Evolutionary conservation across 2,113 vertebrate species (phyloP).

Genomic region (Siphamia tubifer): DNA sequence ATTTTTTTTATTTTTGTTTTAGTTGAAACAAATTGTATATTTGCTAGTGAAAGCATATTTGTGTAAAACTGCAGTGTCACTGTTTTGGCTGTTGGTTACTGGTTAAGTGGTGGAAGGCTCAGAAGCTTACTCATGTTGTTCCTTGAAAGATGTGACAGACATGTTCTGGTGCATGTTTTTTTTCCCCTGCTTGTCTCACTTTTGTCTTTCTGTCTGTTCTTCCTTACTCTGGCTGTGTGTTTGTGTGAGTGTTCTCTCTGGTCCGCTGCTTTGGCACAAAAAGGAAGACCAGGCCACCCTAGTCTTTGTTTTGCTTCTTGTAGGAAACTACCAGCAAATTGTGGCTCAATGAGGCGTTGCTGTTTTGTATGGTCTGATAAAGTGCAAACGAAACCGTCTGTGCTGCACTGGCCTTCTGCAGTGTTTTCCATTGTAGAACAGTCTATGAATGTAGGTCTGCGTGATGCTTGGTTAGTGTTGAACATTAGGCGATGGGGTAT

Average conservation of each 20-base stretch:
- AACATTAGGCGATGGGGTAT: slow-evolving; percentile 54
- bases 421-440: slow-evolving; percentile 56
- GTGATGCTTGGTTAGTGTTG: slow-evolving; percentile 71
- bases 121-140: slow-evolving; percentile 1
- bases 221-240: slow-evolving; percentile 24
- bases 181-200: slow-evolving; percentile 28
- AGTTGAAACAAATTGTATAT: neutral
- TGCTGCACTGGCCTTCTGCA: slow-evolving; percentile 43
- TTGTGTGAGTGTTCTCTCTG: slow-evolving; percentile 49
- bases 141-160: slow-evolving; percentile 43
- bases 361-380: slow-evolving; percentile 72
- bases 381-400: slow-evolving; percentile 72
- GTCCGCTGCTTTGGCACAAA: slow-evolving; percentile 74
- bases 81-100: neutral
- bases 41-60: neutral
- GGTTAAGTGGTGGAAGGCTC: neutral
- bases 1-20: neutral
- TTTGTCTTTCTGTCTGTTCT: slow-evolving; percentile 29
- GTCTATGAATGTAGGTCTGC: slow-evolving; percentile 62
- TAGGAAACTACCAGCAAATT: slow-evolving; percentile 76
- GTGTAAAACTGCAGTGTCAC: neutral
- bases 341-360: slow-evolving; percentile 73
- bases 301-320: slow-evolving; percentile 74
- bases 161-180: slow-evolving; percentile 36
- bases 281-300: slow-evolving; percentile 61